Evolutionary conservation across 2,113 vertebrate genomes (phyloP).

Genomic region (Onychostoma macrolepis): DNA sequence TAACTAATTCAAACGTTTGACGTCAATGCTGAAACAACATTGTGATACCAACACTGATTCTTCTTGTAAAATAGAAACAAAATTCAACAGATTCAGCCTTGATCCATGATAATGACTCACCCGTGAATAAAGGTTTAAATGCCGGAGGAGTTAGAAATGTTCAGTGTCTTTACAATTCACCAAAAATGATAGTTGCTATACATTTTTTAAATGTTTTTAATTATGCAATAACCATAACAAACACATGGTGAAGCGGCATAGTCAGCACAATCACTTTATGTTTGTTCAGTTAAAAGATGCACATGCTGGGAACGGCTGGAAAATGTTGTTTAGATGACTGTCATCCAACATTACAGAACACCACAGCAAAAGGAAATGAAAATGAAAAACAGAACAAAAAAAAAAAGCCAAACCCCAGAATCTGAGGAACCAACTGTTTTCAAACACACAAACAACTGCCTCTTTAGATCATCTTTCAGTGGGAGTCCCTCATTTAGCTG

Average conservation of each 20-base stretch:
- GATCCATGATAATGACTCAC: too few species aligned
- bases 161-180: background rate
- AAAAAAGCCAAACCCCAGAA: background rate
- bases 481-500: background rate
- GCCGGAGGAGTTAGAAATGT: background rate
- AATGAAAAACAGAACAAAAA: constrained; percentile 29
- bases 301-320: background rate
- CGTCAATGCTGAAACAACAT: too few species aligned
- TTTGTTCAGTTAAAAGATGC: constrained; percentile 6
- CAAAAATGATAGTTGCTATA: background rate
- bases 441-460: constrained; percentile 25
- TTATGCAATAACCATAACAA: constrained; percentile 9
- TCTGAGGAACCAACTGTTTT: constrained; percentile 6
- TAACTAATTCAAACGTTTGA: too few species aligned
- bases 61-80: too few species aligned
- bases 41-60: too few species aligned
- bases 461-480: constrained; percentile 8
- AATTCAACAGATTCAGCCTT: too few species aligned
- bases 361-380: constrained; percentile 23
- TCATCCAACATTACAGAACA: constrained; percentile 28
- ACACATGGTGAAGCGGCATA: background rate
- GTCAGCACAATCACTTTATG: background rate
- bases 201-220: background rate
- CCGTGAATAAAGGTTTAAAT: too few species aligned
- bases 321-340: constrained; percentile 31